Percentiles rank a stretch among this genome's conserved stretches.
Conservation (phyloP, 2,113 vertebrate species). For the Ginglymostoma cirratum region DNA sequence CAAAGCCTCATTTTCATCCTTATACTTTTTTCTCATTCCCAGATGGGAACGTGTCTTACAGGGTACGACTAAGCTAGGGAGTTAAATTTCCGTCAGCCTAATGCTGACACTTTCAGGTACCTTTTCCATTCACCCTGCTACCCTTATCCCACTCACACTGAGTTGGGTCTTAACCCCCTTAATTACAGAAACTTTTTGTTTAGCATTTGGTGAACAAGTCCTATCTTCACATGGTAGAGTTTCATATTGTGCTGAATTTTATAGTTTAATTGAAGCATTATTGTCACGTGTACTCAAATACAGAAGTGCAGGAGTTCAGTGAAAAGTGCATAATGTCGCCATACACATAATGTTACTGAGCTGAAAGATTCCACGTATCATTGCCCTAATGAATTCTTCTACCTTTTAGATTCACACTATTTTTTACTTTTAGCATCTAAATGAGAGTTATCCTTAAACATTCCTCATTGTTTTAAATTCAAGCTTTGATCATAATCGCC, state of each 20-base stretch:
- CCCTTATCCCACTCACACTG: background rate
- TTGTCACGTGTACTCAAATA: no score
- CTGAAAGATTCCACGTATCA: background rate
- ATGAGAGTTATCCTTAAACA: slow-evolving; percentile 5
- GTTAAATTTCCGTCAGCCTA: background rate
- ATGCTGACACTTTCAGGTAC: background rate
- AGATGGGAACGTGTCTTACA: background rate
- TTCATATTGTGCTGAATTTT: background rate
- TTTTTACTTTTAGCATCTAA: background rate
- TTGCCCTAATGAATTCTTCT: background rate
- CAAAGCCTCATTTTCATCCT: background rate
- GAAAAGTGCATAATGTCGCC: no score
- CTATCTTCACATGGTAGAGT: background rate
- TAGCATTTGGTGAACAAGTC: background rate
- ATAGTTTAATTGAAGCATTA: background rate
- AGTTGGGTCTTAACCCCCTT: background rate
- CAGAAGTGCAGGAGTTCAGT: no score
- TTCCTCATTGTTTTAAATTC: background rate
- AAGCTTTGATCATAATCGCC: background rate
- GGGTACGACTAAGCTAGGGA: background rate
- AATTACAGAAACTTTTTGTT: background rate
- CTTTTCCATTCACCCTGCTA: background rate
- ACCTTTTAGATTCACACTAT: background rate
- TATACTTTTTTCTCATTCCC: background rate
- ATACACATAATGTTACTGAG: background rate